Conservation (phyloP, 2,888 invertebrate species). For the Allophyes oxyacanthae region DNA sequence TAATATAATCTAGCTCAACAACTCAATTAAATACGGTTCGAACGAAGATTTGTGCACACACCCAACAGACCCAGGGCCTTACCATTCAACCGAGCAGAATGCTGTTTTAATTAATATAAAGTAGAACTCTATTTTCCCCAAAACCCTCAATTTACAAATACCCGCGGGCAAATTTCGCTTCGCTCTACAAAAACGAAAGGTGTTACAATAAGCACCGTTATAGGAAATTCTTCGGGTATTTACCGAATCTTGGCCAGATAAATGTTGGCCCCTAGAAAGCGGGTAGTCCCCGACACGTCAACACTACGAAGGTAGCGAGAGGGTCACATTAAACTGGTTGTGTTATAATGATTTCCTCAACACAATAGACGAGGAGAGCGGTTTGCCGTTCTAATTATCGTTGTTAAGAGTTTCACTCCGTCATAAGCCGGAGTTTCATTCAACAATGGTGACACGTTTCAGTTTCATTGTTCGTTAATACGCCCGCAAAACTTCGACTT, state of each 20-base stretch:
- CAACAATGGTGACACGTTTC: conserved; percentile 74
- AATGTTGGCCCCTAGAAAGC: conserved; percentile 30
- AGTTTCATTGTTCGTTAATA: conserved; percentile 76
- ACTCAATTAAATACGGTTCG: conserved; percentile 11
- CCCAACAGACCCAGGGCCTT: background rate
- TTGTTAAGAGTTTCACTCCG: conserved; percentile 69
- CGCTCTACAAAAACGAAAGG: conserved; percentile 49
- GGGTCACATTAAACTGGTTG: conserved; percentile 47
- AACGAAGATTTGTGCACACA: background rate
- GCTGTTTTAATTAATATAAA: conserved; percentile 33
- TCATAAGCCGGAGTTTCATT: conserved; percentile 67
- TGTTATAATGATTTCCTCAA: conserved; percentile 56
- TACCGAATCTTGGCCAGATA: conserved; percentile 35
- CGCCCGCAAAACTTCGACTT: conserved; percentile 68
- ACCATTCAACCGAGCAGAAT: conserved; percentile 2
- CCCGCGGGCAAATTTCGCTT: conserved; percentile 33
- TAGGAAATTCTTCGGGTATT: conserved; percentile 54
- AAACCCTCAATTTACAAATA: conserved; percentile 50
- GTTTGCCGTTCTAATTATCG: conserved; percentile 71
- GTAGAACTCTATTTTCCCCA: conserved; percentile 15
- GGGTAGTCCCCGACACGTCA: conserved; percentile 16
- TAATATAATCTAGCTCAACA: conserved; percentile 1
- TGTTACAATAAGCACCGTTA: conserved; percentile 49
- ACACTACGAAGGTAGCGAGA: conserved; percentile 12
- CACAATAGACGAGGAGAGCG: conserved; percentile 58